Evolutionary conservation across 2,113 vertebrate species (phyloP).

Genomic region (Paraplagusia blochii): DNA sequence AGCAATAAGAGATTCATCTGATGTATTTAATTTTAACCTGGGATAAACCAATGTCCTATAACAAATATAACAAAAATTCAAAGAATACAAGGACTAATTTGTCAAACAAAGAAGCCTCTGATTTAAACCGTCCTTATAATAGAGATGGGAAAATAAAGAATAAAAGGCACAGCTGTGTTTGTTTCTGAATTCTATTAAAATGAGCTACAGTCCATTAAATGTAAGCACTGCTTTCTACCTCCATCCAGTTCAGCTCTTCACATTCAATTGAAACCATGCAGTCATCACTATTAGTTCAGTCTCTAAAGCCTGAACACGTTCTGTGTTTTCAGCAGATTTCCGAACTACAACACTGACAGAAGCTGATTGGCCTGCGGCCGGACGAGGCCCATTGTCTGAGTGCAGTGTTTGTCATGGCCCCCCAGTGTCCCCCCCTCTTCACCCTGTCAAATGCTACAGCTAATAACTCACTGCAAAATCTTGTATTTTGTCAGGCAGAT

Average conservation of each 20-base stretch:
- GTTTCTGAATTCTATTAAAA: constrained; percentile 35
- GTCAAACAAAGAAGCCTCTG: too few species aligned
- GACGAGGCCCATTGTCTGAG: constrained; percentile 54
- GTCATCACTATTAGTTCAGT: constrained; percentile 73
- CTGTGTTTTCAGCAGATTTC: constrained; percentile 79
- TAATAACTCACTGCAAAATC: constrained; percentile 59
- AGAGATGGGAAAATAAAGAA: too few species aligned
- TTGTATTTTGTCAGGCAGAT: constrained; percentile 54
- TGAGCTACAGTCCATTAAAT: constrained; percentile 34
- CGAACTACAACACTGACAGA: constrained; percentile 62
- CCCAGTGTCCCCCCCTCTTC: constrained; percentile 44
- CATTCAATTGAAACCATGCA: constrained; percentile 66
- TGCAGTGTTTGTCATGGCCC: constrained; percentile 45
- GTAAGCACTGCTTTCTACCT: constrained; percentile 40
- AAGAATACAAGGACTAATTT: too few species aligned
- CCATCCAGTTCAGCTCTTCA: constrained; percentile 55
- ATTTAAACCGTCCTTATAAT: too few species aligned
- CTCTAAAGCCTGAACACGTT: constrained; percentile 56
- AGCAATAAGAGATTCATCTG: too few species aligned
- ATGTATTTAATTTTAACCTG: too few species aligned
- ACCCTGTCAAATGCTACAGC: constrained; percentile 44
- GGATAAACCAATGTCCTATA: too few species aligned
- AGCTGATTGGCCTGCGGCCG: constrained; percentile 64
- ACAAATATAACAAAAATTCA: too few species aligned
- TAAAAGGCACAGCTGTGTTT: constrained; percentile 6